Percentiles rank a stretch among this genome's conserved stretches.
These are phyloP conservation scores for Euura lappo DNA, from an alignment of 1,140 invertebrate genomes.

Conservation along the genomic window DNA sequence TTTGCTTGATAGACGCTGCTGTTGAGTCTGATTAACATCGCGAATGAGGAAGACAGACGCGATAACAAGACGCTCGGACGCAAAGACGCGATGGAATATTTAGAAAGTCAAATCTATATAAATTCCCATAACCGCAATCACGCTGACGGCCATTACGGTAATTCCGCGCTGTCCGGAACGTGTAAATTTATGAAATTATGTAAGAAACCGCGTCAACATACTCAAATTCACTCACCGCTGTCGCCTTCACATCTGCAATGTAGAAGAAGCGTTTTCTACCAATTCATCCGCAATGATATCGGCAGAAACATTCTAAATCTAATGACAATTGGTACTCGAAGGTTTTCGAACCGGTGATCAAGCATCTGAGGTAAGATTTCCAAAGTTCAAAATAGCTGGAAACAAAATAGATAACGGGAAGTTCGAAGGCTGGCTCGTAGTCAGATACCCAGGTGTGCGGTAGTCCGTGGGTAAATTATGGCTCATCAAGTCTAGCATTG, in stretches of 20 bases:
- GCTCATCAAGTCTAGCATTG: neutral
- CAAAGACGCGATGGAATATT: neutral
- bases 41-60: neutral
- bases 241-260: no score
- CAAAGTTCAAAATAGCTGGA: no score
- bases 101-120: conserved; percentile 7
- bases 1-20: no score
- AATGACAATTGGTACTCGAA: no score
- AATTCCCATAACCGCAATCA: conserved; percentile 11
- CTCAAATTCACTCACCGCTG: neutral
- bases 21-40: no score
- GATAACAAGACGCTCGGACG: neutral
- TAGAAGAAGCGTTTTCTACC: no score
- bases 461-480: neutral
- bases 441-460: neutral
- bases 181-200: conserved; percentile 32
- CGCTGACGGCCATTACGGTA: conserved; percentile 27
- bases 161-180: conserved; percentile 20
- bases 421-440: no score
- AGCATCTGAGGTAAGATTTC: no score
- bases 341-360: no score
- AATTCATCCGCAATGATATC: no score
- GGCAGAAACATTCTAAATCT: no score
- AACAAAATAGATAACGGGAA: no score
- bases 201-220: conserved; percentile 20